Conservation (phyloP, 2,797 vertebrate genomes). For the Tokudaia muenninki region DNA sequence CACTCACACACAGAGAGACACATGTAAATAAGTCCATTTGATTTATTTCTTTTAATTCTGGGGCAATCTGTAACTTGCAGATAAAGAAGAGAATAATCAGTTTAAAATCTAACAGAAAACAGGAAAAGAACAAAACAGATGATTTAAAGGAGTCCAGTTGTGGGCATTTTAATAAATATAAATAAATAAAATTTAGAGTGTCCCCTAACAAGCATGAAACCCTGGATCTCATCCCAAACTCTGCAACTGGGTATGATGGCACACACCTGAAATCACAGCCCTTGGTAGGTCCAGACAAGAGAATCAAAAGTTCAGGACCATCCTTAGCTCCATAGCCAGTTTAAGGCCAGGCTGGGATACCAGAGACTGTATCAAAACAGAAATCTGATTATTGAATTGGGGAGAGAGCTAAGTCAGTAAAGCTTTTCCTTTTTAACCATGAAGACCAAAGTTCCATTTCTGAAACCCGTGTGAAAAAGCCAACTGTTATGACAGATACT, state of each 20-base stretch:
- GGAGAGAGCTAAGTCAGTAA: not conserved
- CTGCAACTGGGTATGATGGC: too few relatives aligned
- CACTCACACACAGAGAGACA: not conserved
- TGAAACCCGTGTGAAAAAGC: not conserved
- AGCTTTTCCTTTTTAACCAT: not conserved
- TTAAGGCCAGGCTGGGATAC: not conserved
- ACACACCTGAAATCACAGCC: not conserved
- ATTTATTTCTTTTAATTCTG: not conserved
- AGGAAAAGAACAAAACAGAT: not conserved
- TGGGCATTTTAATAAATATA: constrained; percentile 33
- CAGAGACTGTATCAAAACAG: not conserved
- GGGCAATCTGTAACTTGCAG: constrained; percentile 20
- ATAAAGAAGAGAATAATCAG: not conserved
- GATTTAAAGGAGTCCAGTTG: not conserved
- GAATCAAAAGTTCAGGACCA: not conserved
- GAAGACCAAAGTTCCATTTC: not conserved
- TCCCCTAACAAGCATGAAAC: not conserved
- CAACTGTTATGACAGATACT: not conserved
- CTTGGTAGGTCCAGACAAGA: not conserved
- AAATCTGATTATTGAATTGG: not conserved
- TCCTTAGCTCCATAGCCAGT: not conserved
- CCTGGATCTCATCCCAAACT: not conserved
- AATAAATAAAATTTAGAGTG: constrained; percentile 51
- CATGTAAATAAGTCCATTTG: not conserved
- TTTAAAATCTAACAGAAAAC: constrained; percentile 31